These are phyloP conservation scores for Leptinotarsa tumamoca DNA, from an alignment of 2,888 invertebrate species.

Conservation along the genomic window DNA sequence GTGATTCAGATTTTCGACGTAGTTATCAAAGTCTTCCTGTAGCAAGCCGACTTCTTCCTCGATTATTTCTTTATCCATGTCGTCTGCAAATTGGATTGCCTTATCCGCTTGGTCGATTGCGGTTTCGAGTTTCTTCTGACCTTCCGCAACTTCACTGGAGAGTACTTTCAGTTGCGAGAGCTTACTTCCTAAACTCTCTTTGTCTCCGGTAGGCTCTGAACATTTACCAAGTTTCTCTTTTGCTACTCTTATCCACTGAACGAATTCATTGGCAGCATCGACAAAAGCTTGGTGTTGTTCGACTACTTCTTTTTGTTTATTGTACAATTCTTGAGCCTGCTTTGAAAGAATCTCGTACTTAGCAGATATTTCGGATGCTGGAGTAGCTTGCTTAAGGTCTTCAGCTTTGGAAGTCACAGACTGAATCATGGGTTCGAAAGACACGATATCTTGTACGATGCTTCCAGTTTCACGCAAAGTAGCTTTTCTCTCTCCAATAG, in stretches of 20 bases:
- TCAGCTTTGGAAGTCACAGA: slow-evolving; percentile 94
- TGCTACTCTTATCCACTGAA: slow-evolving; percentile 91
- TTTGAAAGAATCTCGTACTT: slow-evolving; percentile 92
- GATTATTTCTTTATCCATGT: slow-evolving; percentile 89
- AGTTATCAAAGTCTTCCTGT: slow-evolving; percentile 90
- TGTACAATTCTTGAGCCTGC: slow-evolving; percentile 90
- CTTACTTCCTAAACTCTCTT: slow-evolving; percentile 88
- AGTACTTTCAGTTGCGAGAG: slow-evolving; percentile 87
- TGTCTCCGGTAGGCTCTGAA: slow-evolving; percentile 92
- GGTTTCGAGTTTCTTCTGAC: slow-evolving; percentile 84
- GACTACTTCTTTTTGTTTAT: slow-evolving; percentile 89
- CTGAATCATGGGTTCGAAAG: slow-evolving; percentile 97
- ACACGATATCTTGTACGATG: slow-evolving; percentile 95
- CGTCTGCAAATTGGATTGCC: slow-evolving; percentile 86
- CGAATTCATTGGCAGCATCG: slow-evolving; percentile 91
- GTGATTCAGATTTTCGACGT: slow-evolving; percentile 80
- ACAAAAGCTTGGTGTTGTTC: slow-evolving; percentile 93
- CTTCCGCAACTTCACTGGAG: slow-evolving; percentile 85
- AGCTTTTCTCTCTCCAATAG: slow-evolving; percentile 88
- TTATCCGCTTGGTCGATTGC: slow-evolving; percentile 87
- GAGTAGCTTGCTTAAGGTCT: slow-evolving; percentile 89
- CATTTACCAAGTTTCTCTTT: slow-evolving; percentile 92
- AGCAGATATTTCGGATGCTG: slow-evolving; percentile 90
- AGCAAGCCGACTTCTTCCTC: slow-evolving; percentile 91
- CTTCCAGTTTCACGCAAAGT: slow-evolving; percentile 91